These are phyloP conservation scores for Caiman crocodilus DNA, from an alignment of 2,797 vertebrate genomes.

Conservation along the genomic window DNA sequence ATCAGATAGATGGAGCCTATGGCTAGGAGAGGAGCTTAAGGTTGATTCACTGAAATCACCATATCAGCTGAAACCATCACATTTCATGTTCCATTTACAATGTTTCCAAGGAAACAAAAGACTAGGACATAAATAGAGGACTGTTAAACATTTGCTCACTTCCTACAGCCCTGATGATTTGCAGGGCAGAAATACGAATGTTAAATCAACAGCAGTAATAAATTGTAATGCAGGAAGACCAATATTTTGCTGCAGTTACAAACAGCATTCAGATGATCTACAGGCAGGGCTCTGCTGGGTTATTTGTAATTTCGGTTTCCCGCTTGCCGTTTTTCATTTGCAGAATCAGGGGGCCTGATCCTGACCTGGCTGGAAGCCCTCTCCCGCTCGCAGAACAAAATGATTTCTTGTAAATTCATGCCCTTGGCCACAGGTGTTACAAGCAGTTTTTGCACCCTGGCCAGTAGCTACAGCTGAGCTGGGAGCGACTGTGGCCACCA, in stretches of 20 bases:
- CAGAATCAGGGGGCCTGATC: conserved; percentile 16
- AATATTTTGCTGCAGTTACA: conserved; percentile 59
- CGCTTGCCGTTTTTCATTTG: neutral
- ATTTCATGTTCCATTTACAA: conserved; percentile 74
- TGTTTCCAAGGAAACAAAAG: conserved; percentile 78
- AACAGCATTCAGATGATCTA: neutral
- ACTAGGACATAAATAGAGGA: conserved; percentile 63
- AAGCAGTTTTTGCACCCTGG: too few relatives aligned
- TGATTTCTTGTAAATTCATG: neutral
- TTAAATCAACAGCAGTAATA: conserved; percentile 61
- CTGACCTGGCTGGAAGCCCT: neutral
- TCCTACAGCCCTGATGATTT: conserved; percentile 28
- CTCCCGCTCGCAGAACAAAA: neutral
- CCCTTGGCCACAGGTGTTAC: too few relatives aligned
- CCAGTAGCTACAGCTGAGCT: too few relatives aligned
- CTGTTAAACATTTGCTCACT: conserved; percentile 65
- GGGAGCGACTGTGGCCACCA: too few relatives aligned
- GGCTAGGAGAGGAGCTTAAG: conserved; percentile 56
- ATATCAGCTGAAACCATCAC: conserved; percentile 65
- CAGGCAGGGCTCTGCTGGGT: neutral
- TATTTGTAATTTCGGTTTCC: conserved; percentile 20
- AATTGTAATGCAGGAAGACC: conserved; percentile 56
- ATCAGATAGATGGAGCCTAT: conserved; percentile 39
- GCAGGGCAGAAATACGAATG: conserved; percentile 49
- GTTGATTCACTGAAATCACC: conserved; percentile 62